Evolutionary conservation across 2,888 invertebrate genomes (phyloP).

Genomic region (Belgica antarctica): DNA sequence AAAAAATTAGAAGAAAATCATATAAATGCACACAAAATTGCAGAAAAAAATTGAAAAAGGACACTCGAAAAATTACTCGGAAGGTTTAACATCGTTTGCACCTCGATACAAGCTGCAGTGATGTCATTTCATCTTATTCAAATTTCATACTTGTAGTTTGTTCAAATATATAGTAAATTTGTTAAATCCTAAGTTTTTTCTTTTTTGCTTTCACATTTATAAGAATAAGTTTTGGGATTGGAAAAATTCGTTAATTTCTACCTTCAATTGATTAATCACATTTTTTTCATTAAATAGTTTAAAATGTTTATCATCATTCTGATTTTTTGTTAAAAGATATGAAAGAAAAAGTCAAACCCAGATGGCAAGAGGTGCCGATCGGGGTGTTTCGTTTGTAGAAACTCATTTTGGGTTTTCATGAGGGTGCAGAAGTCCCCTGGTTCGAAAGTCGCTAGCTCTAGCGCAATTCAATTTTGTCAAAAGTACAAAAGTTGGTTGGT

Average conservation of each 20-base stretch:
- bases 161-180: slow-evolving; percentile 3
- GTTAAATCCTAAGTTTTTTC: neutral
- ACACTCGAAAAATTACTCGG: slow-evolving; percentile 6
- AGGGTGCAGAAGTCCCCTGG: too few species aligned
- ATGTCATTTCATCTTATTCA: slow-evolving; percentile 1
- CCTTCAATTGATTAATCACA: slow-evolving; percentile 39
- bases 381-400: neutral
- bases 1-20: neutral
- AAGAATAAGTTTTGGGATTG: slow-evolving; percentile 22
- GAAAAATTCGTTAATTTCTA: slow-evolving; percentile 21
- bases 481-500: too few species aligned
- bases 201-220: slow-evolving; percentile 29
- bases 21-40: slow-evolving; percentile 7
- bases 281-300: slow-evolving; percentile 30
- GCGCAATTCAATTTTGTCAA: too few species aligned
- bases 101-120: neutral
- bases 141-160: neutral
- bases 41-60: neutral
- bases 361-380: too few species aligned
- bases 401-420: too few species aligned
- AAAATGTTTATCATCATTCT: slow-evolving; percentile 8
- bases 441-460: too few species aligned
- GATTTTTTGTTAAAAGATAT: too few species aligned
- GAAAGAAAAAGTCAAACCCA: too few species aligned
- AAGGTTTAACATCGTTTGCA: neutral